These are phyloP conservation scores for Lamprologus tigripictilis DNA, from an alignment of 2,113 vertebrate genomes.

Conservation along the genomic window DNA sequence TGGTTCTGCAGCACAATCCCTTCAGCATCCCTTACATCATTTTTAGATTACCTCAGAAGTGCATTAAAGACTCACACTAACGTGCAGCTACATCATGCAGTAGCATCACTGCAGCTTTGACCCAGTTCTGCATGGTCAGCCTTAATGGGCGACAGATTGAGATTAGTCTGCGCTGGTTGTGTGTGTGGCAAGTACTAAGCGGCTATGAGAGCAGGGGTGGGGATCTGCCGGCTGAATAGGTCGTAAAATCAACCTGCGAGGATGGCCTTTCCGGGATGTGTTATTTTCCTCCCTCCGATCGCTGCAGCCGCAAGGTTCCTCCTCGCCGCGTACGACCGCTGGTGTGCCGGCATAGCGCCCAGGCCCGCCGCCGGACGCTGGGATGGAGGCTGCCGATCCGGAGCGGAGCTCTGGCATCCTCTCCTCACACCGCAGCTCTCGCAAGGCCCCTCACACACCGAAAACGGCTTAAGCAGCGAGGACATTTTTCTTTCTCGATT, in stretches of 20 bases:
- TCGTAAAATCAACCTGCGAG: conserved; percentile 60
- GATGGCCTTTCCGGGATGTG: conserved; percentile 72
- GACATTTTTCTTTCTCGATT: conserved; percentile 49
- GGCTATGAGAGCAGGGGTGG: neutral
- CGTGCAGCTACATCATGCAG: neutral
- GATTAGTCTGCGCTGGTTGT: neutral
- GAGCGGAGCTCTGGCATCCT: conserved; percentile 29
- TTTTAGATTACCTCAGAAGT: neutral
- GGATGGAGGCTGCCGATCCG: conserved; percentile 1
- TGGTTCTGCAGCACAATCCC: neutral
- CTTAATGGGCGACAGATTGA: conserved; percentile 27
- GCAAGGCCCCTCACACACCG: conserved; percentile 61
- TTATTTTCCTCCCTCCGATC: conserved; percentile 60
- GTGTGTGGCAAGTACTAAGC: neutral
- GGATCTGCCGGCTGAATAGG: neutral
- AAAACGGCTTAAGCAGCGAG: conserved; percentile 66
- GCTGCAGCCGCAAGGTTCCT: conserved; percentile 63
- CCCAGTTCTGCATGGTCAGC: conserved; percentile 41
- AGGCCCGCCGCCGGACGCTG: neutral
- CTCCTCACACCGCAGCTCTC: conserved; percentile 33
- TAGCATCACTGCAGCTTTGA: conserved; percentile 38
- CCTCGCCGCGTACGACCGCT: conserved; percentile 26
- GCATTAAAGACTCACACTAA: neutral
- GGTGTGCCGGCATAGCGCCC: neutral
- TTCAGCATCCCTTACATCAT: neutral